Conservation (phyloP, 2,113 vertebrate species). For the Vidua macroura region DNA sequence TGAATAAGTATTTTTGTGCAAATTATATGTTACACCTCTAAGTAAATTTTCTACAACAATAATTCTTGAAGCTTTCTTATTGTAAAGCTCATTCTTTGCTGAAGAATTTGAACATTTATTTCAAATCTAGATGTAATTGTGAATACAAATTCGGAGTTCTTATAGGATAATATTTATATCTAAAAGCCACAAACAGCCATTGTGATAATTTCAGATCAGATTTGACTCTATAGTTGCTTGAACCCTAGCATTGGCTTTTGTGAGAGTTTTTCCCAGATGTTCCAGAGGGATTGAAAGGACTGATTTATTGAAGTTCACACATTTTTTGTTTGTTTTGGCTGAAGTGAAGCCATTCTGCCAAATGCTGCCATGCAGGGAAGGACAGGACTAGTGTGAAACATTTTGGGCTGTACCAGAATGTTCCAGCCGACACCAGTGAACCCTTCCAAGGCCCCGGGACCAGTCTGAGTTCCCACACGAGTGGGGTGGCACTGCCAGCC, state of each 20-base stretch:
- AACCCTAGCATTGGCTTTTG: not conserved
- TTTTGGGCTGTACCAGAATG: accelerated
- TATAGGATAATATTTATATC: not conserved
- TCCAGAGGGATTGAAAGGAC: not conserved
- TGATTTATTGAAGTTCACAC: not conserved
- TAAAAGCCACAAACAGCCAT: not conserved
- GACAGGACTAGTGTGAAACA: accelerated
- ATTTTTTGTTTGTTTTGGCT: not conserved
- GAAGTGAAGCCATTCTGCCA: not conserved
- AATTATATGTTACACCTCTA: not conserved
- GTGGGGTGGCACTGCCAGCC: not conserved
- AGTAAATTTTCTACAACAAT: not conserved
- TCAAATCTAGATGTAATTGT: not conserved
- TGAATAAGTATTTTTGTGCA: not conserved
- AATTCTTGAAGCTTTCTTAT: not conserved
- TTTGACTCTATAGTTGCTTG: not conserved
- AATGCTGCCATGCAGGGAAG: not conserved
- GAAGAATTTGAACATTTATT: not conserved
- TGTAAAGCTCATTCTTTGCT: not conserved
- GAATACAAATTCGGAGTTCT: not conserved
- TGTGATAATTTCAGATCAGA: not conserved
- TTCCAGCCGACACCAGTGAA: not conserved
- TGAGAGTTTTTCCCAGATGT: not conserved
- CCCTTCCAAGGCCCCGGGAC: not conserved
- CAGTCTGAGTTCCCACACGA: accelerated